These are phyloP conservation scores for Bugulina stolonifera DNA, from an alignment of 2,888 invertebrate genomes.

Conservation along the genomic window DNA sequence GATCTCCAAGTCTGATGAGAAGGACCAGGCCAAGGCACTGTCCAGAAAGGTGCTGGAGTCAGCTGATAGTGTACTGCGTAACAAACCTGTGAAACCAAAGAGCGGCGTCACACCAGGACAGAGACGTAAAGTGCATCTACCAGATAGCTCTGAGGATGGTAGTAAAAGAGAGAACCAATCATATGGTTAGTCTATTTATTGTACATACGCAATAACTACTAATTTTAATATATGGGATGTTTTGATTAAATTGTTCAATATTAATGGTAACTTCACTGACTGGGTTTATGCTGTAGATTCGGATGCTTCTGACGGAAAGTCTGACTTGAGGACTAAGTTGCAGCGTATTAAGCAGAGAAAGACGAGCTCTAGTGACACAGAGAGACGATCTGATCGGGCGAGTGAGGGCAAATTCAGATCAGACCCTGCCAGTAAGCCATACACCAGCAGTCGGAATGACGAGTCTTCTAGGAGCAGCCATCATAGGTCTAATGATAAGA, in stretches of 20 bases:
- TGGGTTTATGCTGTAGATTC: background rate
- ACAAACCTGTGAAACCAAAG: slow-evolving; percentile 7
- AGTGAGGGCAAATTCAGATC: background rate
- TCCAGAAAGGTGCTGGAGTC: slow-evolving; percentile 10
- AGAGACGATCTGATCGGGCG: background rate
- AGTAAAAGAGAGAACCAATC: background rate
- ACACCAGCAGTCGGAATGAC: background rate
- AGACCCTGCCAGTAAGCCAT: background rate
- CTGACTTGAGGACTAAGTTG: background rate
- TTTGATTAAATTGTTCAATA: too few species aligned
- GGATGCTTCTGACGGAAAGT: slow-evolving; percentile 16
- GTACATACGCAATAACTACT: too few species aligned
- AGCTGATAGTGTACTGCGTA: background rate
- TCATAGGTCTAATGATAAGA: background rate
- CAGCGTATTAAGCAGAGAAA: background rate
- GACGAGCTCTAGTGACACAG: background rate
- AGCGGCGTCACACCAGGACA: background rate
- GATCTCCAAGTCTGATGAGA: background rate
- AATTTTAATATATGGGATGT: too few species aligned
- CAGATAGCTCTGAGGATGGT: background rate
- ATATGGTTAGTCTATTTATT: background rate
- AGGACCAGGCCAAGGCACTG: background rate
- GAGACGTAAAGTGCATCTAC: background rate
- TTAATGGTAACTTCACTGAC: too few species aligned
- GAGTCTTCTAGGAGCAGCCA: background rate